A percentile compares a stretch with the other conserved stretches of the same genome.
phyloP scores from a whole-genome alignment of 2,113 vertebrate species.

The Pycnonotus jocosus region DNA sequence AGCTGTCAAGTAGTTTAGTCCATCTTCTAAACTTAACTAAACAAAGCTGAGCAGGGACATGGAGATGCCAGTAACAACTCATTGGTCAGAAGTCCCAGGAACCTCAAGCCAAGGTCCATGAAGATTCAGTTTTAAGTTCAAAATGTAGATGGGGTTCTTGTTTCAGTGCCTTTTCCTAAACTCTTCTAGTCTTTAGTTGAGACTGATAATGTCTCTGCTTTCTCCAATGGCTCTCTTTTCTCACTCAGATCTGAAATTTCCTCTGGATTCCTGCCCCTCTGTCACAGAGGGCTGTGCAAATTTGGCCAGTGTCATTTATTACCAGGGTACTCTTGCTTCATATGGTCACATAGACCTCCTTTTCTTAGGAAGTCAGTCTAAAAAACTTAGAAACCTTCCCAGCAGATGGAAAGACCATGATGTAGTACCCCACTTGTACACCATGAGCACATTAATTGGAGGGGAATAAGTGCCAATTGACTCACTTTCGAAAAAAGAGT shows the following conservation, averaged over 20 bases:
- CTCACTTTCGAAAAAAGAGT: not conserved
- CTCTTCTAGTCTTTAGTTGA: not conserved
- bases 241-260: not conserved
- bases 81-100: not conserved
- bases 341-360: fast-evolving
- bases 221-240: not conserved
- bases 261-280: not conserved
- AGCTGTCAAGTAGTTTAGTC: not conserved
- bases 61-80: not conserved
- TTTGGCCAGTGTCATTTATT: not conserved
- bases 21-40: not conserved
- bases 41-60: not conserved
- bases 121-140: not conserved
- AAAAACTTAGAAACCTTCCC: not conserved
- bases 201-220: not conserved
- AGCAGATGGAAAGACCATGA: not conserved
- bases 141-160: not conserved
- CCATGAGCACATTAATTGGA: not conserved
- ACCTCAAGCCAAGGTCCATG: not conserved
- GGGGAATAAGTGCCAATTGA: not conserved
- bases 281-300: not conserved
- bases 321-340: not conserved
- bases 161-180: not conserved
- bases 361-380: not conserved
- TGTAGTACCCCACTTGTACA: not conserved